phyloP scores from a whole-genome alignment of 2,888 invertebrate species.

The Chironomus tentans region DNA sequence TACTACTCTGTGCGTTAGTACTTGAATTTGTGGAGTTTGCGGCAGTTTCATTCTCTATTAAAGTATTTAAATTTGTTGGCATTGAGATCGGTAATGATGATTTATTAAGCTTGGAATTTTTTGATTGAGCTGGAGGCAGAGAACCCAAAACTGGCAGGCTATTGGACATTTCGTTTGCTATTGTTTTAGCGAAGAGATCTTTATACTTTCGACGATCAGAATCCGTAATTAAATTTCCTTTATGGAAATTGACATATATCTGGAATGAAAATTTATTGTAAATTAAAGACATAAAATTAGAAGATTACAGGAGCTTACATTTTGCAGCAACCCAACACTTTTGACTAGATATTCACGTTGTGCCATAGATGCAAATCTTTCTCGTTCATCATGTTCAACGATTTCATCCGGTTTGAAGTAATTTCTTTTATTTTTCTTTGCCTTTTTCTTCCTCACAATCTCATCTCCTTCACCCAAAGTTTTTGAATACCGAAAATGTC shows the following conservation, averaged over 20 bases:
- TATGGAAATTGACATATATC: conserved; percentile 36
- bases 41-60: background rate
- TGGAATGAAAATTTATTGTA: conserved; percentile 26
- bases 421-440: conserved; percentile 34
- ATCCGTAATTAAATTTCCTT: conserved; percentile 35
- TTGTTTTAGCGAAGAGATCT: conserved; percentile 28
- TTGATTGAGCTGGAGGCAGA: conserved; percentile 9
- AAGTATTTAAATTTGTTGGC: conserved; percentile 16
- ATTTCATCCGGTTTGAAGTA: conserved; percentile 48
- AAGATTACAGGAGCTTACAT: conserved; percentile 38
- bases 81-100: conserved; percentile 1
- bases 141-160: background rate
- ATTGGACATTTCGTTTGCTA: background rate
- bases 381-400: conserved; percentile 60
- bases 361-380: conserved; percentile 53
- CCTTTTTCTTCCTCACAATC: conserved; percentile 15
- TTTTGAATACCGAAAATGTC: conserved; percentile 32
- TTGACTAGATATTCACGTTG: conserved; percentile 61
- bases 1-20: background rate
- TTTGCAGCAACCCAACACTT: conserved; percentile 60
- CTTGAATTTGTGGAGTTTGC: background rate
- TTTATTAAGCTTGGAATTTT: conserved; percentile 7
- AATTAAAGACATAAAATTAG: background rate
- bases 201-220: conserved; percentile 37
- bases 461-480: conserved; percentile 34